Percentiles rank a stretch among this genome's conserved stretches.
Evolutionary conservation across 2,797 vertebrate genomes (phyloP).

Genomic region (Eospalax fontanierii): DNA sequence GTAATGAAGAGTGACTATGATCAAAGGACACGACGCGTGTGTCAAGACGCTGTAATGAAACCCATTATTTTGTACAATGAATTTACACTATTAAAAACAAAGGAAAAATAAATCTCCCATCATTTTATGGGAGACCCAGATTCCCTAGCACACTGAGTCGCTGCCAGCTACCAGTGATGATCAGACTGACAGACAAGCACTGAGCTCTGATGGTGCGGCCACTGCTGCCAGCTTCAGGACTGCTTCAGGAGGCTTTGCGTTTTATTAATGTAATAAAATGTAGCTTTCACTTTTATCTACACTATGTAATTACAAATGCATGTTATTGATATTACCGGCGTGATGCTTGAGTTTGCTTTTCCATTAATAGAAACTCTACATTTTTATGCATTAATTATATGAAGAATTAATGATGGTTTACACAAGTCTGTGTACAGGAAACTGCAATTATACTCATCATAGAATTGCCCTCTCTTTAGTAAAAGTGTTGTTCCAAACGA

Average conservation of each 20-base stretch:
- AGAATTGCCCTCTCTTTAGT: not conserved
- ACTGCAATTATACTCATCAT: conserved; percentile 14
- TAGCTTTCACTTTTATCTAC: conserved; percentile 33
- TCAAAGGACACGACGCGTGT: not conserved
- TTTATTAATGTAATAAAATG: conserved; percentile 75
- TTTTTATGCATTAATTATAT: conserved; percentile 68
- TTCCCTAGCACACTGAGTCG: not conserved
- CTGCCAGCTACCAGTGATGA: accelerated
- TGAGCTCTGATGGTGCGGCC: accelerated
- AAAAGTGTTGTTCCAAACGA: conserved; percentile 22
- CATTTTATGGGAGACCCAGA: not conserved
- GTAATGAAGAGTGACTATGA: not conserved
- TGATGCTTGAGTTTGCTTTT: conserved; percentile 71
- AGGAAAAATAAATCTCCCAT: not conserved
- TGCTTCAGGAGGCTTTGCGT: not conserved
- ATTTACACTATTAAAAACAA: not conserved
- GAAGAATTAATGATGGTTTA: conserved; percentile 70
- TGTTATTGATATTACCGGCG: not conserved
- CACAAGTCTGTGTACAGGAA: not conserved
- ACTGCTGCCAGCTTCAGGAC: accelerated
- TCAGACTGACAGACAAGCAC: not conserved
- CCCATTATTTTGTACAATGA: not conserved
- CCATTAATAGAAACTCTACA: conserved; percentile 62
- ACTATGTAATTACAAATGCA: conserved; percentile 57
- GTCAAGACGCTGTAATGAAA: not conserved